Base-by-base conservation (phyloP, 1,140 invertebrate species). In the Trachymyrmex septentrionalis region DNA sequence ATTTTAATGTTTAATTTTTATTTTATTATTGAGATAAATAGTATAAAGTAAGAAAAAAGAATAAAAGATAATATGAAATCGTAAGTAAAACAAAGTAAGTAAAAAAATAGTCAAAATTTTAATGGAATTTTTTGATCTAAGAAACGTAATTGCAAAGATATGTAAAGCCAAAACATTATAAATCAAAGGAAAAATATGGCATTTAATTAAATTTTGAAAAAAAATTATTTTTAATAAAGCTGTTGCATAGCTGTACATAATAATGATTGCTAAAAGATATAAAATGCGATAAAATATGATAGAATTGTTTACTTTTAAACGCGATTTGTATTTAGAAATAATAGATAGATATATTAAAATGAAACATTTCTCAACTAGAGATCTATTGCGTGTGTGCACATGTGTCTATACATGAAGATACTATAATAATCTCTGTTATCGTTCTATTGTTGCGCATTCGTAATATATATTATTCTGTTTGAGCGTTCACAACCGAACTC, bases 401-500 rank as follows among this genome's bases (percentile, higher is more conserved):
- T 44, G 44, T 16, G 10, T 24, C 3, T 34, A 61, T 27, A 34
- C 30, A 14, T 48, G 16, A 82, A 59, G 24, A 73, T 10, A 61
- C 19, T 84, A 44, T 85, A 66, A 63, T 78, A 64, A 85, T 78
- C 75, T 85, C 38, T 24, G 44, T 73, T 85, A 53, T 24, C 34
- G 57, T 85, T 67, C 14, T 78, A 80, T 24, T 63, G 80, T 24
- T 38, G 69, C 38, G 38, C 55, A 53, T 30, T 48, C 16, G 38
- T 57, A 57, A 73, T 61, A 75, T 66, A 80, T 61, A 84, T 84
- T 84, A 84, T 75, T 71, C 55, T 61, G 53, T 69, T 34, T 24
- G 69, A 84, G 24, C 9, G 69, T 75, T 63, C 53, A 61, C 63
- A 61, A 63, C 38, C 24, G 14, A 84, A 61, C 14, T 21, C 19